Base-by-base conservation (phyloP, 2,113 vertebrate species). In the Brachypodius melanocephalos region DNA sequence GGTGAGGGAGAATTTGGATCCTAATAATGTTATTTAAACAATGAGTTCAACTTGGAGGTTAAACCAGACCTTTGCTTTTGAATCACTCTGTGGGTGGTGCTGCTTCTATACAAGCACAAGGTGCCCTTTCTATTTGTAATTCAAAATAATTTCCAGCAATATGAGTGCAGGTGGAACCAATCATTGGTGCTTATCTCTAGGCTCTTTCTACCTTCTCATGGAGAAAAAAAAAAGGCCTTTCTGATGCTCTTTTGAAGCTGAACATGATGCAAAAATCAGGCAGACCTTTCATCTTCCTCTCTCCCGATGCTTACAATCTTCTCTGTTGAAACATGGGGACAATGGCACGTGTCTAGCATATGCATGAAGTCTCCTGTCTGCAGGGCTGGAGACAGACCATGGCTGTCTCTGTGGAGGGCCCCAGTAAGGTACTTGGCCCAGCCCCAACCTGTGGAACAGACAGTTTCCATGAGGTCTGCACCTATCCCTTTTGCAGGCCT, bases 341-440 rank as follows among this genome's bases (percentile, higher is more conserved):
- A 45, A 38, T 25, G 28, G 20, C 31, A 3, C 4, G 14, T 10
- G n/a, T 31, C n/a, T 43, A 11, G 59, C 32, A 5, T 19, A 28
- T 5, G 46, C 38, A 46, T 57, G 2, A 6, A 43, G 43, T 25
- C 16, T 29, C 26, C 20, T 55, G 0, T 3, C 3, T 0, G 0
- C 42, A 58, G 72, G 26, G 24, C n/a, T 3, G 10, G 52, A 54
- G 25, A 38, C 16, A 72, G n/a, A 43, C 7, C n/a, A 32, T 10
- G 24, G 32, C n/a, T 5, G 0, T 40, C 42, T 49, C 43, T 34
- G 19, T 32, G 26, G 16, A 63, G 29, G 24, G 40, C 14, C 6
- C 42, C 14, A 28, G 20, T 29, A 61, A 49, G 18, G 4, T 24
- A 8, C 42, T 84, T 59, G 14, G 45, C 34, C 36, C 34, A 40